These are phyloP conservation scores for Leptinotarsa haldemani DNA, from an alignment of 2,888 invertebrate genomes.

Conservation along the genomic window DNA sequence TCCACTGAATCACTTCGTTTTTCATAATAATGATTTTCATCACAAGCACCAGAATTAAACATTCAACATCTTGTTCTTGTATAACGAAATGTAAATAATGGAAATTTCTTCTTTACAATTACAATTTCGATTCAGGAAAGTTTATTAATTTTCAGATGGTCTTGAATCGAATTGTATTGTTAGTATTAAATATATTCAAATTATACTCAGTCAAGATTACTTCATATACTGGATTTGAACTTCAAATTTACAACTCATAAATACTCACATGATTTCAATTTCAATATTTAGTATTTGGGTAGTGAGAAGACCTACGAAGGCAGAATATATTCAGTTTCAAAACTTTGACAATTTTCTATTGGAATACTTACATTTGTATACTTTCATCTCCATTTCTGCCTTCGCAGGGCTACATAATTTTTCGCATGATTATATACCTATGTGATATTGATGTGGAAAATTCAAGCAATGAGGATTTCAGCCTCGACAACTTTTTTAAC, in stretches of 20 bases:
- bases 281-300: neutral
- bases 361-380: neutral
- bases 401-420: neutral
- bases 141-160: neutral
- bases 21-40: neutral
- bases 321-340: neutral
- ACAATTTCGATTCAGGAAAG: neutral
- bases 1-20: neutral
- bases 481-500: constrained; percentile 11
- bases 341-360: neutral
- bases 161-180: neutral
- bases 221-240: neutral
- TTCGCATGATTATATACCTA: constrained; percentile 9
- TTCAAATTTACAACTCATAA: neutral
- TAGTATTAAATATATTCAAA: neutral
- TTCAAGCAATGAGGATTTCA: constrained; percentile 16
- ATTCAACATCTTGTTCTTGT: constrained; percentile 17
- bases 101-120: neutral
- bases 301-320: neutral
- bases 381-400: neutral
- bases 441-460: constrained; percentile 11
- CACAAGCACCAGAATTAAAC: constrained; percentile 1
- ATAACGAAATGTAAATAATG: constrained; percentile 9
- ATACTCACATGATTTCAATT: neutral
- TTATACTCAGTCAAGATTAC: neutral